phyloP scores from a whole-genome alignment of 37 sponge, comb jelly and placozoan genomes.

The Bolinopsis microptera region DNA sequence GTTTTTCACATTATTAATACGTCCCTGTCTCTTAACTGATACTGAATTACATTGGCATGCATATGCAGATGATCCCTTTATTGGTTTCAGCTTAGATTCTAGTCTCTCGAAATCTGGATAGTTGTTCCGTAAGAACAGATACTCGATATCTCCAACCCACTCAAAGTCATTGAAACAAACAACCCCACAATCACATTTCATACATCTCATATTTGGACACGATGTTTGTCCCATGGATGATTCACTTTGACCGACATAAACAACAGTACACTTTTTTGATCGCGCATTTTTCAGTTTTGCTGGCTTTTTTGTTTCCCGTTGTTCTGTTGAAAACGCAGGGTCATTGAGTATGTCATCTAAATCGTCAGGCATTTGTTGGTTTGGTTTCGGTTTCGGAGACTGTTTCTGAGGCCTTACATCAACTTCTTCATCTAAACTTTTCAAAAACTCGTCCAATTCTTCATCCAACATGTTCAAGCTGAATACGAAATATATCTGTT shows the following conservation, averaged over 20 bases:
- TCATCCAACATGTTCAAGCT: neutral
- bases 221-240: neutral
- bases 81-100: neutral
- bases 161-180: neutral
- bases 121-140: conserved; percentile 31
- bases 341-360: neutral
- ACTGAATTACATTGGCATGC: conserved; percentile 41
- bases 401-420: neutral
- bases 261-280: neutral
- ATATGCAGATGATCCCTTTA: neutral
- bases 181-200: conserved; percentile 46
- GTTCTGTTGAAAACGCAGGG: neutral
- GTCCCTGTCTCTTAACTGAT: neutral
- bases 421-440: neutral
- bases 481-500: no score
- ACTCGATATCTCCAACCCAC: neutral
- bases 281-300: neutral
- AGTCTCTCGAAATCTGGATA: conserved; percentile 37
- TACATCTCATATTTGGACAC: conserved; percentile 16
- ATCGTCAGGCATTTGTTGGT: neutral
- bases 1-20: neutral
- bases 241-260: neutral
- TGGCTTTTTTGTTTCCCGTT: neutral
- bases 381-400: neutral
- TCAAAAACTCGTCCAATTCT: conserved; percentile 1